Percentiles rank a stretch among this genome's conserved stretches.
Evolutionary conservation across 2,113 vertebrate species (phyloP).

Genomic region (Triplophysa siluroides): DNA sequence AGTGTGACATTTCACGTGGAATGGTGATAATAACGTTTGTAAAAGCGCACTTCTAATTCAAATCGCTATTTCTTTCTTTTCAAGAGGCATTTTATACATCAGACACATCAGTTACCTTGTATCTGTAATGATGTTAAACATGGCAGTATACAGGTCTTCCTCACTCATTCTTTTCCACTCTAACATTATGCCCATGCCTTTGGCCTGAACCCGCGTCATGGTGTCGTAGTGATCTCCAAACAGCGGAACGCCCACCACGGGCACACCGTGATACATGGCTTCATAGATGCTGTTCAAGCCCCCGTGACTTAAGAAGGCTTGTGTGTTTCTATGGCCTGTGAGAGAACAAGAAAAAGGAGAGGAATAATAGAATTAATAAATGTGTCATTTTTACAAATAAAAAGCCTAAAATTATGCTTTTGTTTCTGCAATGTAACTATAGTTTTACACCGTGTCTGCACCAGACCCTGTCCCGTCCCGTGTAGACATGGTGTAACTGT

Average conservation of each 20-base stretch:
- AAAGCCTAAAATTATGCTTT: neutral
- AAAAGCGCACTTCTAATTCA: too few relatives aligned
- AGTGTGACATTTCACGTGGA: neutral
- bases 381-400: neutral
- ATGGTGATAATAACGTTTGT: too few relatives aligned
- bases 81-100: too few relatives aligned
- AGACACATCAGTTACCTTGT: slow-evolving; percentile 77
- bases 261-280: slow-evolving; percentile 97
- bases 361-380: neutral
- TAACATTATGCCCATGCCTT: slow-evolving; percentile 95
- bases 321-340: slow-evolving; percentile 87
- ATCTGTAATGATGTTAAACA: slow-evolving; percentile 86
- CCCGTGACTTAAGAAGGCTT: slow-evolving; percentile 93
- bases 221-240: slow-evolving; percentile 99
- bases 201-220: slow-evolving; percentile 95
- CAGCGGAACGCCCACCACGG: slow-evolving; percentile 93
- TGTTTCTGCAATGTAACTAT: neutral
- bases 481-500: too few relatives aligned
- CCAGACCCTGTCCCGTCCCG: too few relatives aligned
- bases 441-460: too few relatives aligned
- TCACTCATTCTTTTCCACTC: slow-evolving; percentile 93
- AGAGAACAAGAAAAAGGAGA: neutral
- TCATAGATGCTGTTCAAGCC: slow-evolving; percentile 98
- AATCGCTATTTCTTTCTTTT: neutral
- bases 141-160: slow-evolving; percentile 80